Conservation (phyloP, 2,797 vertebrate species). For the Alosa sapidissima region DNA sequence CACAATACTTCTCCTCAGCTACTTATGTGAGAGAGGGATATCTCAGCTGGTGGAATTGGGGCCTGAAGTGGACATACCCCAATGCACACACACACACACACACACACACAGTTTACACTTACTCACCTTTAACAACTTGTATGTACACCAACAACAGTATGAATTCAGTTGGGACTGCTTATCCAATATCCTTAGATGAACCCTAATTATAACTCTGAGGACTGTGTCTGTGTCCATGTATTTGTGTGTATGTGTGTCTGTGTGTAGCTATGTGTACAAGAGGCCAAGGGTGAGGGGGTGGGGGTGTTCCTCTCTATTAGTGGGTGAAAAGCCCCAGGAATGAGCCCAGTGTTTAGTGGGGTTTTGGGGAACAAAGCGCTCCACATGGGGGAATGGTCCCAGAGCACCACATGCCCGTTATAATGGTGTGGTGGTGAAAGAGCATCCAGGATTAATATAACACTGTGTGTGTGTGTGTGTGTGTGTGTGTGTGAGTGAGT, state of each 20-base stretch:
- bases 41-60: not conserved
- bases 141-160: not conserved
- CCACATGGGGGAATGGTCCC: conserved; percentile 28
- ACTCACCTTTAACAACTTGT: not conserved
- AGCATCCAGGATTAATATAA: conserved; percentile 31
- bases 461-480: not conserved
- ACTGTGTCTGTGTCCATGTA: conserved; percentile 32
- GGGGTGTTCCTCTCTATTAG: not conserved
- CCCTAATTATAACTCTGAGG: not conserved
- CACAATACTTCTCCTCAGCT: not conserved
- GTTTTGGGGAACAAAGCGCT: conserved; percentile 32
- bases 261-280: conserved; percentile 15
- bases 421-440: conserved; percentile 41
- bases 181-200: conserved; percentile 27
- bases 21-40: not conserved
- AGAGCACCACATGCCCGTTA: conserved; percentile 11
- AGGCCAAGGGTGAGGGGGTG: not conserved
- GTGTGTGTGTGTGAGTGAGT: conserved; percentile 23
- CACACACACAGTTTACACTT: not conserved
- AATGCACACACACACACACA: conserved; percentile 8
- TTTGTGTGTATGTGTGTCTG: conserved; percentile 10
- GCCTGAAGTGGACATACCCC: not conserved
- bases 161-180: not conserved
- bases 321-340: conserved; percentile 35
- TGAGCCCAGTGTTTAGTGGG: conserved; percentile 18